Evolutionary conservation across 2,113 vertebrate genomes (phyloP).

Genomic region (Benitochromis conjunctus): DNA sequence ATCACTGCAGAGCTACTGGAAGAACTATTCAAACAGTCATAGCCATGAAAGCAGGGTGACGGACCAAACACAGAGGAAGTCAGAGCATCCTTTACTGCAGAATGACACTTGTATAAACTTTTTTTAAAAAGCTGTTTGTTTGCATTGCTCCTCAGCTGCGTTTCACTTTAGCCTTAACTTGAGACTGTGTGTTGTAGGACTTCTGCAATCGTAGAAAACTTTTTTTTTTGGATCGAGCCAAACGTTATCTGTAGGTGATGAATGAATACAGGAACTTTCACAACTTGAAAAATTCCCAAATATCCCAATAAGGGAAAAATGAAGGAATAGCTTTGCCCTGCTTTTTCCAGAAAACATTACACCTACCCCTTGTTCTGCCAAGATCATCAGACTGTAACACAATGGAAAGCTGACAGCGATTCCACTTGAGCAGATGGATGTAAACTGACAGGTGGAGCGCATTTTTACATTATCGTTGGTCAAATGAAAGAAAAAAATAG

Average conservation of each 20-base stretch:
- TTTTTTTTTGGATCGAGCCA: neutral
- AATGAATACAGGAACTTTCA: neutral
- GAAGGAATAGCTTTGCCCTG: neutral
- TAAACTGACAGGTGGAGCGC: neutral
- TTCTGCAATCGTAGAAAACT: slow-evolving; percentile 11
- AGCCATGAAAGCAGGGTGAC: neutral
- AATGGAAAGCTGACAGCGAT: neutral
- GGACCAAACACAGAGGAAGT: neutral
- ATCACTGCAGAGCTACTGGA: neutral
- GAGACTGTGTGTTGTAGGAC: neutral
- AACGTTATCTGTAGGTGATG: neutral
- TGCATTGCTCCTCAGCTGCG: neutral
- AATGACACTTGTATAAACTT: neutral
- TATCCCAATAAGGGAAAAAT: neutral
- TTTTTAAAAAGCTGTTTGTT: neutral
- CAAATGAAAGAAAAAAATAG: neutral
- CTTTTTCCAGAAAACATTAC: neutral
- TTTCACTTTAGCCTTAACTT: neutral
- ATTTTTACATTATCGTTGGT: neutral
- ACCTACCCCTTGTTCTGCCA: neutral
- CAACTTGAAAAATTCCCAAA: neutral
- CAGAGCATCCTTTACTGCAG: neutral
- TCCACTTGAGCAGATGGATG: neutral
- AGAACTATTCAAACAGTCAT: neutral
- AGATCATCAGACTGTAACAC: neutral